phyloP scores from a whole-genome alignment of 2,888 invertebrate species.

The Watsonalla cultraria region DNA sequence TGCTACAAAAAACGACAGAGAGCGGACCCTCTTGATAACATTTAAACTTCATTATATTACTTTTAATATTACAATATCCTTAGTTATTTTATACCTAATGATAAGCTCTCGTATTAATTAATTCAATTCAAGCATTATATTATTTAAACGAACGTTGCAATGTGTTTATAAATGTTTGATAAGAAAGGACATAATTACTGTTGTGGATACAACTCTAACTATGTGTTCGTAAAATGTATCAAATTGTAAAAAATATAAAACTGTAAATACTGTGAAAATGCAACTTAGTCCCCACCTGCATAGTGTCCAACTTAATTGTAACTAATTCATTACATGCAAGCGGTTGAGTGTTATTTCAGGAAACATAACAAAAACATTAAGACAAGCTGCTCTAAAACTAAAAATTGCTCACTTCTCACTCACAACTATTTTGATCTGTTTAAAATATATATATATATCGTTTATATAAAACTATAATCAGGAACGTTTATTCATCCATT shows the following conservation, averaged over 20 bases:
- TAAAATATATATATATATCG: conserved; percentile 17
- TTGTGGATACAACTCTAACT: background rate
- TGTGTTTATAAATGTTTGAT: background rate
- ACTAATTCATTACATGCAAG: background rate
- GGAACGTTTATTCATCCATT: conserved; percentile 55
- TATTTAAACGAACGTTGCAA: background rate
- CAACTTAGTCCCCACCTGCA: conserved; percentile 13
- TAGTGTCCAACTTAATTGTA: conserved; percentile 5
- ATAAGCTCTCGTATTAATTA: conserved; percentile 25
- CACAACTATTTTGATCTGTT: conserved; percentile 47
- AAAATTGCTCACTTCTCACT: conserved; percentile 28
- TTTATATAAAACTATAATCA: conserved; percentile 41
- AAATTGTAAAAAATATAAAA: conserved; percentile 2
- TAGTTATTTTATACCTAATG: conserved; percentile 17
- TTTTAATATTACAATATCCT: conserved; percentile 18
- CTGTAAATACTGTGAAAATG: conserved; percentile 7
- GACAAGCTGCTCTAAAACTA: conserved; percentile 31
- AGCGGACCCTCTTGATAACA: conserved; percentile 17
- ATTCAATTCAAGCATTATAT: conserved; percentile 12
- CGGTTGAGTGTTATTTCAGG: background rate
- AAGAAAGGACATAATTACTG: background rate
- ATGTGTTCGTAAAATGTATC: background rate
- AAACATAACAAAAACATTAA: conserved; percentile 9
- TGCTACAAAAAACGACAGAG: conserved; percentile 19
- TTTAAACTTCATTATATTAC: conserved; percentile 18